Evolutionary conservation across 30 jellyfish, hydroid and myxozoan species (phyloP).

Genomic region (Turritopsis rubra): DNA sequence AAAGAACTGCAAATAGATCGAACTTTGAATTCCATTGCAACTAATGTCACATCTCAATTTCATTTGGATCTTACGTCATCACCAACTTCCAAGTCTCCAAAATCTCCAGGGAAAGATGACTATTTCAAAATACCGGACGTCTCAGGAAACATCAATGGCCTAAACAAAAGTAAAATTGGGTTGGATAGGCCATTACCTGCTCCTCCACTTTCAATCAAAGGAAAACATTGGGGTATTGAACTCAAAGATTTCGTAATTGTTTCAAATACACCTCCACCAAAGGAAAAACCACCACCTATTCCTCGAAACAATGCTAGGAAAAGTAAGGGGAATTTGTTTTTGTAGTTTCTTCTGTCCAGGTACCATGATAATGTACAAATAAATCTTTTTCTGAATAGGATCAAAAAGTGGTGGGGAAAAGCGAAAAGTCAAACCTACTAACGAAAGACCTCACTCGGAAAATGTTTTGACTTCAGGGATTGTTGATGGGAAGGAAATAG

Average conservation of each 20-base stretch:
- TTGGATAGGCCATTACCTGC: background rate
- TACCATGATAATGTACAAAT: no score
- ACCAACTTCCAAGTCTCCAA: background rate
- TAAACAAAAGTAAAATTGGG: background rate
- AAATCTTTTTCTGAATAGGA: background rate
- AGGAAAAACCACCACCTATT: conserved; percentile 6
- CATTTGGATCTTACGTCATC: conserved; percentile 1
- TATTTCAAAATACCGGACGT: background rate
- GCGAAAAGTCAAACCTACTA: background rate
- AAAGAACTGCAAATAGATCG: background rate
- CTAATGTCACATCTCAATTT: background rate
- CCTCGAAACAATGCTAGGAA: conserved; percentile 2
- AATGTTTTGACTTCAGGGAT: background rate
- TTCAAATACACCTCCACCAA: conserved; percentile 11
- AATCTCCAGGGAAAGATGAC: background rate
- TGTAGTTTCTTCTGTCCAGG: background rate
- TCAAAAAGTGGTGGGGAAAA: background rate
- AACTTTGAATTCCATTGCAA: background rate
- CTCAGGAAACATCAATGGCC: background rate
- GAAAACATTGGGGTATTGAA: background rate
- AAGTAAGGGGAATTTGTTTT: background rate
- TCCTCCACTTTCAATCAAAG: background rate
- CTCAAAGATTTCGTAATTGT: conserved; percentile 16
- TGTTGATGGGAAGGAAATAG: background rate
- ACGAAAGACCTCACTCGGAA: background rate